Percentiles rank a stretch among this genome's conserved stretches.
These are phyloP conservation scores for Thunnus maccoyii DNA, from an alignment of 2,113 vertebrate species.

Conservation along the genomic window DNA sequence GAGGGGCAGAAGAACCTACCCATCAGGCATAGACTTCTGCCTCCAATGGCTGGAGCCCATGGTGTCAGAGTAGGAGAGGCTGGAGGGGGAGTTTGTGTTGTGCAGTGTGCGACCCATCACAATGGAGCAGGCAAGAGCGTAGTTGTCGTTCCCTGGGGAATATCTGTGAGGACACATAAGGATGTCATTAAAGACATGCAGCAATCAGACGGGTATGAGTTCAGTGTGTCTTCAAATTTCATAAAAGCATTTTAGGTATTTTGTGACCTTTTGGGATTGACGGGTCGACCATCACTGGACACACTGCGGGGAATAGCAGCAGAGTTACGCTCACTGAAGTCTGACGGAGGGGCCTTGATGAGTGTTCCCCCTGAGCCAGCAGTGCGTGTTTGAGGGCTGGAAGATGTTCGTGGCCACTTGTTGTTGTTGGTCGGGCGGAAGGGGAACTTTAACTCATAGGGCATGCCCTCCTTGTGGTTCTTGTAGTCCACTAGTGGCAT, in stretches of 20 bases:
- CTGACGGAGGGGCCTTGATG: constrained; percentile 86
- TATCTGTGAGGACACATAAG: constrained; percentile 81
- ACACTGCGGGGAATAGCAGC: constrained; percentile 93
- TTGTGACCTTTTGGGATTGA: constrained; percentile 89
- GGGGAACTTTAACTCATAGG: constrained; percentile 95
- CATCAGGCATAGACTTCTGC: constrained; percentile 94
- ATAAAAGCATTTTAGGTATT: not conserved
- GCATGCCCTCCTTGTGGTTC: constrained; percentile 91
- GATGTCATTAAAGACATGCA: constrained; percentile 5
- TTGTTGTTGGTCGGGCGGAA: constrained; percentile 90
- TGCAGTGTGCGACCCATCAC: constrained; percentile 91
- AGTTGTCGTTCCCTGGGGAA: constrained; percentile 93
- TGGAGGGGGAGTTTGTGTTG: constrained; percentile 91
- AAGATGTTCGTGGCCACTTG: constrained; percentile 93
- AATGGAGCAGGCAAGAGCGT: constrained; percentile 92
- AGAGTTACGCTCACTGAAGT: constrained; percentile 85
- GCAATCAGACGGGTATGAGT: constrained; percentile 7
- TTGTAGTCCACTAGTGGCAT: constrained; percentile 97
- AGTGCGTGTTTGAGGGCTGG: constrained; percentile 84
- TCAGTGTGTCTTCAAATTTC: constrained; percentile 9
- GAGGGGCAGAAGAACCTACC: constrained; percentile 77
- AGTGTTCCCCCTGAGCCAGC: constrained; percentile 84
- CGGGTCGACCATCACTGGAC: constrained; percentile 92
- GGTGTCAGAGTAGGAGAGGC: constrained; percentile 89
- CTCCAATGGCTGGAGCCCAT: constrained; percentile 89